Conservation (phyloP, 2,113 vertebrate genomes). For the Solenodon paradoxus region DNA sequence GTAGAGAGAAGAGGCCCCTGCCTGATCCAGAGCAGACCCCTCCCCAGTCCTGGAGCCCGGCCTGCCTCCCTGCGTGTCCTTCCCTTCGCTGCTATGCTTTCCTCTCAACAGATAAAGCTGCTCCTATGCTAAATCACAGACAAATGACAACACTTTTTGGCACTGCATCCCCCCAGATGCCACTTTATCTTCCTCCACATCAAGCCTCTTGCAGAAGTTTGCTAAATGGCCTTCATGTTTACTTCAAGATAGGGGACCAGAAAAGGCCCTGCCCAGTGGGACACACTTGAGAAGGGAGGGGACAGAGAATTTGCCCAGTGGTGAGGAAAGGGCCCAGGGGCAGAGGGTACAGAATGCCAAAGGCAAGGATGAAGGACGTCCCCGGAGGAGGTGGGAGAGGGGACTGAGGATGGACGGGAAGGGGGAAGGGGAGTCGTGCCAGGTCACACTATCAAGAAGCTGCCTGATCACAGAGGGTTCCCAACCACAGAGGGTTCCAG, state of each 20-base stretch:
- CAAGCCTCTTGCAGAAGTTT: neutral
- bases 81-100: neutral
- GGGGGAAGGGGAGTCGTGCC: too few relatives aligned
- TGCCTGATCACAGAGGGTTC: too few relatives aligned
- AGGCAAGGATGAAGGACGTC: neutral
- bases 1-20: too few relatives aligned
- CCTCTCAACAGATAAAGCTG: neutral
- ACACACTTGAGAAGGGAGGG: neutral
- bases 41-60: neutral
- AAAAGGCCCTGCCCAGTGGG: neutral
- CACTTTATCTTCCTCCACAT: neutral
- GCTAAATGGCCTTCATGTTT: neutral
- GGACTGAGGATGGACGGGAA: neutral
- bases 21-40: neutral
- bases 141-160: neutral
- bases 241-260: neutral
- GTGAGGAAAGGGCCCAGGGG: neutral
- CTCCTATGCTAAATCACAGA: neutral
- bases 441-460: too few relatives aligned
- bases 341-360: too few relatives aligned
- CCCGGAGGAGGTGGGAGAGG: neutral
- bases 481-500: too few relatives aligned
- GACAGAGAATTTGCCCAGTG: neutral
- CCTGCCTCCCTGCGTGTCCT: too few relatives aligned
- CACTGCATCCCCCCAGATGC: neutral